Percentiles rank a stretch among this genome's conserved stretches.
These are phyloP conservation scores for Formica selysi DNA, from an alignment of 1,140 invertebrate species.

Conservation along the genomic window DNA sequence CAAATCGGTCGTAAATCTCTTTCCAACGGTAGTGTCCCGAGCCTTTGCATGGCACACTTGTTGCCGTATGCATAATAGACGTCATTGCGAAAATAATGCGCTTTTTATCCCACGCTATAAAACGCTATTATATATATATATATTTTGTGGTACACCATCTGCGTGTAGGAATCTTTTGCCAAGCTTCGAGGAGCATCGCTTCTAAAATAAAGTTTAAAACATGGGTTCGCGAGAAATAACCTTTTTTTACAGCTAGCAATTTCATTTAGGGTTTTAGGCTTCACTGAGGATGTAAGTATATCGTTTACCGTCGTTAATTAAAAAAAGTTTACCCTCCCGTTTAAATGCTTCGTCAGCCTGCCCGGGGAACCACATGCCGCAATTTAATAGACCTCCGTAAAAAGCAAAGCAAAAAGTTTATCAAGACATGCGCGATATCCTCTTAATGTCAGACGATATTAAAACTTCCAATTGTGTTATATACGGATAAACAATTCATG, in stretches of 20 bases:
- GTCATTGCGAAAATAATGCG: background rate
- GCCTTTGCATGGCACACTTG: slow-evolving; percentile 33
- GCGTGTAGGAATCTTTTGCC: background rate
- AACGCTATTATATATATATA: too few relatives aligned
- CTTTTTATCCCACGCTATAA: background rate
- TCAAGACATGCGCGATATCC: background rate
- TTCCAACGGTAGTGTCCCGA: background rate
- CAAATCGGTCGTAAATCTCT: slow-evolving; percentile 61
- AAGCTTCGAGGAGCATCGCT: background rate
- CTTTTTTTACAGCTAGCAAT: background rate
- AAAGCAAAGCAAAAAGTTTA: background rate
- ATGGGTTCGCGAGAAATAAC: background rate
- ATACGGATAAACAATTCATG: background rate
- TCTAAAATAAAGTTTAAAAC: background rate
- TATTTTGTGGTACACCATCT: background rate
- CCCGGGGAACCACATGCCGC: too few relatives aligned
- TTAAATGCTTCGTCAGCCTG: background rate
- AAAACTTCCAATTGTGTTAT: background rate
- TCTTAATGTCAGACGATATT: background rate
- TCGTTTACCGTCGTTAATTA: slow-evolving; percentile 22
- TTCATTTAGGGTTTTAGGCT: background rate
- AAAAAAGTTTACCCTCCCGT: background rate
- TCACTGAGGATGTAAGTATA: background rate
- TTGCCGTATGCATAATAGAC: slow-evolving; percentile 21
- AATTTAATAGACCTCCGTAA: slow-evolving; percentile 36